Percentiles rank a stretch among this genome's conserved stretches.
These are phyloP conservation scores for Medauroidea extradentata DNA, from an alignment of 1,140 invertebrate genomes.

Conservation along the genomic window DNA sequence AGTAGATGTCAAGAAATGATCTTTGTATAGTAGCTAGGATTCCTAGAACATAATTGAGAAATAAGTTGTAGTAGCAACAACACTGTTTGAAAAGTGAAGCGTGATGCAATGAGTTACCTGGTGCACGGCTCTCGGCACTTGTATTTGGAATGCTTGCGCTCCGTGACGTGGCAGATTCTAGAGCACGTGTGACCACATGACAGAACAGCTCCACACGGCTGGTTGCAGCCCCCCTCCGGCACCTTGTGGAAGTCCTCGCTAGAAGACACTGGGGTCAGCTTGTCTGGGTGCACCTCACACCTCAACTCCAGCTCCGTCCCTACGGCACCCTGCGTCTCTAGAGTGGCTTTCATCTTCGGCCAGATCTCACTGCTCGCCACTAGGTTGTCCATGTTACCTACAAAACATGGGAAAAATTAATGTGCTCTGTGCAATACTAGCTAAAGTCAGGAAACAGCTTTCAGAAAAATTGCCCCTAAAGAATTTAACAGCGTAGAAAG, in stretches of 20 bases:
- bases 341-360: slow-evolving; percentile 45
- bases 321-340: slow-evolving; percentile 42
- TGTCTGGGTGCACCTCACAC: slow-evolving; percentile 47
- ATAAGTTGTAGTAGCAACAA: no score
- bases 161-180: slow-evolving; percentile 48
- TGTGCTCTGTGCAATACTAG: slow-evolving; percentile 57
- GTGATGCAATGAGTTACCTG: no score
- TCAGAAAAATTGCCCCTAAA: slow-evolving; percentile 47
- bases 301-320: slow-evolving; percentile 42
- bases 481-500: slow-evolving; percentile 49
- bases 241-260: slow-evolving; percentile 20
- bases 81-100: no score
- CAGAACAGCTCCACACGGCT: slow-evolving; percentile 28
- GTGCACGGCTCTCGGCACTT: slow-evolving; percentile 13
- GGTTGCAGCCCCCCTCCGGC: slow-evolving; percentile 36
- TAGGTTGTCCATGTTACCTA: slow-evolving; percentile 63
- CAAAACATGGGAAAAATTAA: slow-evolving; percentile 49
- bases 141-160: slow-evolving; percentile 42
- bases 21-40: no score
- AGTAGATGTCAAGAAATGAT: no score
- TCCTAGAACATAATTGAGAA: no score
- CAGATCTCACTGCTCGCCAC: slow-evolving; percentile 47
- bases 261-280: slow-evolving; percentile 31
- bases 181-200: slow-evolving; percentile 52
- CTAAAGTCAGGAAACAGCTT: slow-evolving; percentile 50